Evolutionary conservation across 2,797 vertebrate genomes (phyloP).

Genomic region (Etheostoma perlongum): DNA sequence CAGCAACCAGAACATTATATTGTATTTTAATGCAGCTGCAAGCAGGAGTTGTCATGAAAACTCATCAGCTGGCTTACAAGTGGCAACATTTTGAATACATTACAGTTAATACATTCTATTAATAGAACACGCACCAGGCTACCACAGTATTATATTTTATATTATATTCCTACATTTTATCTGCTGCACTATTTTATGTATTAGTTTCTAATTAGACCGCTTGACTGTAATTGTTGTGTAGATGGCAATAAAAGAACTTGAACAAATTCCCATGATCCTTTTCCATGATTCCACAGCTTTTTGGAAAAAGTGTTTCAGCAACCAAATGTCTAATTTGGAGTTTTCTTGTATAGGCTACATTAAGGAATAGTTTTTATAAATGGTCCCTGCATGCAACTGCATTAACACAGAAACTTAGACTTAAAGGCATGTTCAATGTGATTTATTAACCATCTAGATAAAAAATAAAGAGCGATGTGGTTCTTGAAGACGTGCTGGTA

Average conservation of each 20-base stretch:
- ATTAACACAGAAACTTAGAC: background rate
- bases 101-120: background rate
- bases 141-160: background rate
- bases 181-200: background rate
- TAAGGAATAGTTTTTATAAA: background rate
- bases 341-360: background rate
- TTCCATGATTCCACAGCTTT: background rate
- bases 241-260: background rate
- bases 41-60: background rate
- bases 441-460: background rate
- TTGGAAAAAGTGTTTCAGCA: background rate
- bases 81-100: background rate
- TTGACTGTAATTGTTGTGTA: background rate
- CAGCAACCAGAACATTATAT: no score
- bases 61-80: background rate
- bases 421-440: background rate
- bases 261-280: background rate
- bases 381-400: background rate
- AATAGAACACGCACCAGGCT: background rate
- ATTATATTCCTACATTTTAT: no score
- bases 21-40: background rate
- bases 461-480: background rate
- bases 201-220: background rate
- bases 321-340: background rate
- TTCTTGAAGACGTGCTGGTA: background rate